Base-by-base conservation (phyloP, 2,113 vertebrate genomes). In the Lucifuga dentata region DNA sequence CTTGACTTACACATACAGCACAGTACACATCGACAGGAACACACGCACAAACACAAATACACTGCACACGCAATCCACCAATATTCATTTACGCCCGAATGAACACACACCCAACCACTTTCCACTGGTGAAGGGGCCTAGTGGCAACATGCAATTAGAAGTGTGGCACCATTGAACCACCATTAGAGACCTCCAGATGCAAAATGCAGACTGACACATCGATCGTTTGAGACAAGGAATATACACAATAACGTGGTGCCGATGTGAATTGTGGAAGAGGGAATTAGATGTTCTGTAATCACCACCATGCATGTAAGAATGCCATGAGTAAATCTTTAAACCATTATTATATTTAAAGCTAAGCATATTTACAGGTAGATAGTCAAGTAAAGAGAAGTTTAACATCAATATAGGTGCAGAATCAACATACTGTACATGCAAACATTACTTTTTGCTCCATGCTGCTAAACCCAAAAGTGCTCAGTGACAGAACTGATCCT, bases 121-220 rank as follows among this genome's bases (percentile, higher is more conserved):
- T 60, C 56, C 78, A 67, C 43, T 68, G 74, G 58, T 58, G 40
- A 17, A 8, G 61, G 44, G 73, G 67, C 59, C 58, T 13, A 57
- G 69, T 73, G 70, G 81, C 68, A 55, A 53, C 49, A 46, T 84
- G 83, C 87, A 89, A 87, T 91, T 87, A 91, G 80, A 57, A 43
- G 73, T 71, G 38, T n/a, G 16, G 48, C 62, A 70, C 70, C 58
- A 85, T 90, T 88, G 82, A 64, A 73, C 57, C 57, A 58, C 84
- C 81, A 90, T 90, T 88, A 86, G 86, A 77, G 84, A 86, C 74
- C 80, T 41, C 26, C 39, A 61, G 67, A 68, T 67, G 73, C 60
- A 77, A 77, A 87, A 73, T 26, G 62, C 64, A 79, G 70, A 50
- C 78, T 55, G 56, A 45, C 68, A 73, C 52, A 82, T 77, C 46